phyloP scores from a whole-genome alignment of 2,113 vertebrate genomes.

The Cyanoderma ruficeps region DNA sequence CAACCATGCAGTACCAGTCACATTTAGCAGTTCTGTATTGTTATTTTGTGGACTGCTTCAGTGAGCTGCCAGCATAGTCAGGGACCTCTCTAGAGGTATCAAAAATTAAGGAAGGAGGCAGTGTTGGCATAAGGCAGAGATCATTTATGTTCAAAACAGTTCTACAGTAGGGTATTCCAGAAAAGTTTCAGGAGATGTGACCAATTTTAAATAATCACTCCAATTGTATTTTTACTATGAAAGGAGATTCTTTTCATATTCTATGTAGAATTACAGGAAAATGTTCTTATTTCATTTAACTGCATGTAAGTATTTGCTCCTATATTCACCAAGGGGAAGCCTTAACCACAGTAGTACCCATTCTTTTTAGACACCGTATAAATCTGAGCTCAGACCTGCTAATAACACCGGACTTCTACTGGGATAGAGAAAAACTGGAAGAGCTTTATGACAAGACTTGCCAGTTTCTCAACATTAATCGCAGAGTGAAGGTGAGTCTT shows the following conservation, averaged over 20 bases:
- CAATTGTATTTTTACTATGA: background rate
- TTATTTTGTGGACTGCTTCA: background rate
- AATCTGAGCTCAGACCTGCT: constrained; percentile 97
- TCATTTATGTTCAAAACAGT: background rate
- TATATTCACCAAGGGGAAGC: background rate
- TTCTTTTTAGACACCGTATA: constrained; percentile 87
- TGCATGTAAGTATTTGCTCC: background rate
- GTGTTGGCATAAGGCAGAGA: background rate
- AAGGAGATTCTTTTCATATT: background rate
- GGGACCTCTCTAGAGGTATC: background rate
- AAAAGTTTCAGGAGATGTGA: background rate
- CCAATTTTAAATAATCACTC: background rate
- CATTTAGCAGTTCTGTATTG: background rate
- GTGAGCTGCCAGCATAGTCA: background rate
- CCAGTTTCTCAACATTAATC: constrained; percentile 94
- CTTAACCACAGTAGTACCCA: background rate
- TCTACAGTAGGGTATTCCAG: background rate
- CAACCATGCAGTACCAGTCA: background rate
- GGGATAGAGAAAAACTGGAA: constrained; percentile 96
- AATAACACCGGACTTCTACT: constrained; percentile 97
- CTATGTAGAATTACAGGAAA: background rate
- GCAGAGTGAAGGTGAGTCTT: constrained; percentile 88
- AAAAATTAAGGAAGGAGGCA: background rate
- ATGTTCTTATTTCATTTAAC: background rate
- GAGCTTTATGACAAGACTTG: constrained; percentile 96